Evolutionary conservation across 1,140 invertebrate genomes (phyloP).

Genomic region (Globodera ellingtonae): DNA sequence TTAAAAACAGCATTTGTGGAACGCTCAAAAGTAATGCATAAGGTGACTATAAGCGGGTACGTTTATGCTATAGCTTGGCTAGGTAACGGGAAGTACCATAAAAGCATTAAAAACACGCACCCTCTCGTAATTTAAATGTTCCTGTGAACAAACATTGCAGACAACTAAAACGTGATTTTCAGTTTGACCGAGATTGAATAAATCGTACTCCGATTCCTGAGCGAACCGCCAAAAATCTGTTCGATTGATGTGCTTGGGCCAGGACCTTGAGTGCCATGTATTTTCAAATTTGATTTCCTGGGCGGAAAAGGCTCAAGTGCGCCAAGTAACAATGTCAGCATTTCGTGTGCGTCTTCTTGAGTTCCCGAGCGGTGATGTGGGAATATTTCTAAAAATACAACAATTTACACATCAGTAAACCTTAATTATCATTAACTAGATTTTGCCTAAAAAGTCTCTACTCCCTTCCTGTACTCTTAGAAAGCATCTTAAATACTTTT

Average conservation of each 20-base stretch:
- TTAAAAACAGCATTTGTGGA: no score
- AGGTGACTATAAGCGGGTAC: no score
- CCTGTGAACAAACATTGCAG: conserved; percentile 32
- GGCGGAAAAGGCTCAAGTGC: conserved; percentile 46
- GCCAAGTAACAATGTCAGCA: conserved; percentile 48
- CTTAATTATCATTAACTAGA: background rate
- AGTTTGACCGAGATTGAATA: conserved; percentile 2
- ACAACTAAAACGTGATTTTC: conserved; percentile 24
- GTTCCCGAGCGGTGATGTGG: conserved; percentile 33
- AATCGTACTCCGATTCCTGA: conserved; percentile 37
- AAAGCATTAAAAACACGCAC: background rate
- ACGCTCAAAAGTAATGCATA: no score
- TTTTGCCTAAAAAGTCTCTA: background rate
- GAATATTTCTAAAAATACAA: conserved; percentile 40
- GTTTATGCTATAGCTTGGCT: no score
- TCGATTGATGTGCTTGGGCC: conserved; percentile 46
- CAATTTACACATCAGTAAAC: no score
- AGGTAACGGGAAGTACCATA: no score
- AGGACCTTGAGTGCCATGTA: background rate
- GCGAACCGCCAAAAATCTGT: conserved; percentile 47
- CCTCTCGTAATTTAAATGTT: conserved; percentile 43
- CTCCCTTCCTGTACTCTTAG: background rate
- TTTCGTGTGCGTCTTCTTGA: conserved; percentile 52
- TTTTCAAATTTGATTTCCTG: conserved; percentile 21
- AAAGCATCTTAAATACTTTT: conserved; percentile 13